Evolutionary conservation across 2,888 invertebrate genomes (phyloP).

Genomic region (Cataglyphis livida): DNA sequence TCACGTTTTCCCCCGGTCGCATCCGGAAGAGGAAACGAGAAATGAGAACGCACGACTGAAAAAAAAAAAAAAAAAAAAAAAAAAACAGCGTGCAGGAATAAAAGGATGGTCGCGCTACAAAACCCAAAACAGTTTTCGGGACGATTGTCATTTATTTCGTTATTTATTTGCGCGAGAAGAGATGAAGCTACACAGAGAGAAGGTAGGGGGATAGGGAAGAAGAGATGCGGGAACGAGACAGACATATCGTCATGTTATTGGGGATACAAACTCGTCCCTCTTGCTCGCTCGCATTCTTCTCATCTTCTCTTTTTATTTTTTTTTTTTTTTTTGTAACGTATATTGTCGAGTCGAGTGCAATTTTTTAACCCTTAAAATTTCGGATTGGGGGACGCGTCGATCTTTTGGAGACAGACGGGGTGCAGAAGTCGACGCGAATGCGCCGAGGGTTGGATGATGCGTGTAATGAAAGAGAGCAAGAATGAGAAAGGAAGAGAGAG

Average conservation of each 20-base stretch:
- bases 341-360: conserved; percentile 85
- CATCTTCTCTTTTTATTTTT: conserved; percentile 56
- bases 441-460: conserved; percentile 70
- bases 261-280: conserved; percentile 69
- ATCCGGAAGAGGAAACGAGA: conserved; percentile 57
- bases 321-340: conserved; percentile 72
- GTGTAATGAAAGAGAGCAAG: conserved; percentile 67
- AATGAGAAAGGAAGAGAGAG: conserved; percentile 57
- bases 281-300: conserved; percentile 65
- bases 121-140: conserved; percentile 85
- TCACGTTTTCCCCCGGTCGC: conserved; percentile 75
- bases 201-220: conserved; percentile 31
- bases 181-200: conserved; percentile 1
- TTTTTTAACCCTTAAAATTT: conserved; percentile 85
- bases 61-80: conserved; percentile 62
- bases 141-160: conserved; percentile 84
- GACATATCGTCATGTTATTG: conserved; percentile 63
- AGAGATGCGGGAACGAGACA: conserved; percentile 50
- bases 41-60: conserved; percentile 57
- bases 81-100: conserved; percentile 62
- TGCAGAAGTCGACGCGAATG: conserved; percentile 70
- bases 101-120: conserved; percentile 81
- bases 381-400: conserved; percentile 77
- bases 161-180: conserved; percentile 73
- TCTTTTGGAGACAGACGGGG: conserved; percentile 74